Evolutionary conservation across 2,888 invertebrate genomes (phyloP).

Genomic region (Criorhina ranunculi): DNA sequence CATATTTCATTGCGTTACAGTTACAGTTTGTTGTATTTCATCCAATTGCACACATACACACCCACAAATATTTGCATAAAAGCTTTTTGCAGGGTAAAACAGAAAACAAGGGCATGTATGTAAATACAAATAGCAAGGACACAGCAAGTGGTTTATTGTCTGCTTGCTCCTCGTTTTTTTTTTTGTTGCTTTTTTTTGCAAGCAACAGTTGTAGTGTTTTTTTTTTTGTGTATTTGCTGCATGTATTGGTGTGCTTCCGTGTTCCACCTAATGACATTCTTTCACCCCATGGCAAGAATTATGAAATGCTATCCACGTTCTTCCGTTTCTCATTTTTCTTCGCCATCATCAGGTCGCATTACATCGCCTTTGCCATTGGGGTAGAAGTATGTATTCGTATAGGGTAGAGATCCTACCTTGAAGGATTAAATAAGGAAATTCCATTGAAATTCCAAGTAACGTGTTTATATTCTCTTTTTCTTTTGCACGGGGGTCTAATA

Average conservation of each 20-base stretch:
- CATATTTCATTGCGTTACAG: conserved; percentile 7
- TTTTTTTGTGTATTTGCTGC: neutral
- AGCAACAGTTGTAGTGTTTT: conserved; percentile 55
- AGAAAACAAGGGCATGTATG: conserved; percentile 7
- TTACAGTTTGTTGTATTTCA: conserved; percentile 18
- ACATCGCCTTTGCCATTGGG: neutral
- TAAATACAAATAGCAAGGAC: conserved; percentile 53
- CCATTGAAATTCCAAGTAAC: conserved; percentile 17
- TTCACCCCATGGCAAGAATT: conserved; percentile 34
- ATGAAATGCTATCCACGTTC: conserved; percentile 40
- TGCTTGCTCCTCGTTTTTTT: conserved; percentile 25
- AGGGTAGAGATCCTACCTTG: neutral
- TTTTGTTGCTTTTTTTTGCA: neutral
- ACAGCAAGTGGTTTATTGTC: conserved; percentile 53
- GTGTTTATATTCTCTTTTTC: neutral
- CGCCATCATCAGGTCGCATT: conserved; percentile 1
- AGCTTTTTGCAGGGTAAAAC: conserved; percentile 20
- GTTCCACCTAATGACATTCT: conserved; percentile 19
- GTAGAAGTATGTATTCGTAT: conserved; percentile 4
- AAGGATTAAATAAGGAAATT: conserved; percentile 36
- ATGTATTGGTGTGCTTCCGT: conserved; percentile 12
- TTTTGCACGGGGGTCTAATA: neutral
- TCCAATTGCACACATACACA: neutral
- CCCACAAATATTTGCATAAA: conserved; percentile 36
- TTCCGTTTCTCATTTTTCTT: conserved; percentile 37